Conservation (phyloP, 2,113 vertebrate genomes). For the Campylomormyrus numenius region DNA sequence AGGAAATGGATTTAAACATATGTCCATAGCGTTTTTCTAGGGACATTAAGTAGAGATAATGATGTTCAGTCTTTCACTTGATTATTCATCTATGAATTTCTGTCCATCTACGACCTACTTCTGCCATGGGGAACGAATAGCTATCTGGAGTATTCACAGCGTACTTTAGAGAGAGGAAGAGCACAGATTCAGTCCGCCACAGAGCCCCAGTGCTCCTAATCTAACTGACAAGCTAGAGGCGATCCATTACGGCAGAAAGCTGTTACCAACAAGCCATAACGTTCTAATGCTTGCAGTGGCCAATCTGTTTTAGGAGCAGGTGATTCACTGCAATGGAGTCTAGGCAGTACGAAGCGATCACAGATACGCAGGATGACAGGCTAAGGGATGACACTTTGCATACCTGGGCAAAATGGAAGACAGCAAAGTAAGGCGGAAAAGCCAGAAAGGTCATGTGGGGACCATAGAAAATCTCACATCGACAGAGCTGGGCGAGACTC, state of each 20-base stretch:
- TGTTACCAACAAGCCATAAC: neutral
- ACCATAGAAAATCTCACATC: neutral
- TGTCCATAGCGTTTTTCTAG: neutral
- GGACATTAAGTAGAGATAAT: neutral
- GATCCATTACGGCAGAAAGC: neutral
- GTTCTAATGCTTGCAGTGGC: neutral
- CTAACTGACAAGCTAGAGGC: neutral
- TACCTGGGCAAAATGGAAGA: neutral
- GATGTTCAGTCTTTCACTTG: neutral
- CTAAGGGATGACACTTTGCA: neutral
- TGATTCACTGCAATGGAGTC: neutral
- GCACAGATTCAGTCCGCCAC: neutral
- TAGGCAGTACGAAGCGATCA: neutral
- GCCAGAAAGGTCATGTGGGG: neutral
- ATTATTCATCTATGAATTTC: neutral
- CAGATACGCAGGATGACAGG: neutral
- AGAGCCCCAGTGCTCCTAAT: neutral
- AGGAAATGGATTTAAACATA: neutral
- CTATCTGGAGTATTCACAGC: neutral
- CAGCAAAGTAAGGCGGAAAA: neutral
- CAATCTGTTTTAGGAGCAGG: neutral
- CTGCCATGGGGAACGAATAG: neutral
- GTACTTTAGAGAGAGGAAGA: neutral
- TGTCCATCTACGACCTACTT: neutral
- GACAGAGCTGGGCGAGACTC: neutral